Percentiles rank a stretch among this genome's conserved stretches.
These are phyloP conservation scores for Propithecus perrieri DNA, from an alignment of 2,797 vertebrate genomes.

Conservation along the genomic window DNA sequence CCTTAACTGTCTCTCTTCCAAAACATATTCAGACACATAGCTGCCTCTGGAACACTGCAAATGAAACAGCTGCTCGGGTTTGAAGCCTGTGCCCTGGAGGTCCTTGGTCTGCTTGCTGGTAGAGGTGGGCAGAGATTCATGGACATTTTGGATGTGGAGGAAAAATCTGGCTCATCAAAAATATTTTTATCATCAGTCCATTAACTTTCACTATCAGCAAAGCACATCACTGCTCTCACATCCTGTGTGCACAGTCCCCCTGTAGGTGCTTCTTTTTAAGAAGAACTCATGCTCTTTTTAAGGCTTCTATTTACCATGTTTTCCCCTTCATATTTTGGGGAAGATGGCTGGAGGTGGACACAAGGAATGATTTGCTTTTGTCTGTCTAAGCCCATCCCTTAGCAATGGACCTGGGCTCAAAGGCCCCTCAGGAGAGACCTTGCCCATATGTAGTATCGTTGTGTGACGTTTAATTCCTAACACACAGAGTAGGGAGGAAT, in stretches of 20 bases:
- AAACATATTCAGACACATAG: background rate
- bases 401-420: background rate
- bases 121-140: background rate
- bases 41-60: background rate
- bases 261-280: background rate
- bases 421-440: no score
- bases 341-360: background rate
- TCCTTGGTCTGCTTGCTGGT: background rate
- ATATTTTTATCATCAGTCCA: background rate
- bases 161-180: background rate
- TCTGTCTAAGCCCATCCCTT: background rate
- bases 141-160: background rate
- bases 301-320: background rate
- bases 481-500: rapidly evolving
- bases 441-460: background rate
- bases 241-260: background rate
- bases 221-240: background rate
- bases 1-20: background rate
- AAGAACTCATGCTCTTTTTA: background rate
- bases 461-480: background rate
- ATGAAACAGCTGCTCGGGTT: background rate
- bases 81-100: background rate
- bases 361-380: background rate
- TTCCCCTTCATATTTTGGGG: background rate
- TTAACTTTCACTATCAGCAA: background rate